These are phyloP conservation scores for Platanista minor DNA, from an alignment of 2,113 vertebrate species.

Conservation along the genomic window DNA sequence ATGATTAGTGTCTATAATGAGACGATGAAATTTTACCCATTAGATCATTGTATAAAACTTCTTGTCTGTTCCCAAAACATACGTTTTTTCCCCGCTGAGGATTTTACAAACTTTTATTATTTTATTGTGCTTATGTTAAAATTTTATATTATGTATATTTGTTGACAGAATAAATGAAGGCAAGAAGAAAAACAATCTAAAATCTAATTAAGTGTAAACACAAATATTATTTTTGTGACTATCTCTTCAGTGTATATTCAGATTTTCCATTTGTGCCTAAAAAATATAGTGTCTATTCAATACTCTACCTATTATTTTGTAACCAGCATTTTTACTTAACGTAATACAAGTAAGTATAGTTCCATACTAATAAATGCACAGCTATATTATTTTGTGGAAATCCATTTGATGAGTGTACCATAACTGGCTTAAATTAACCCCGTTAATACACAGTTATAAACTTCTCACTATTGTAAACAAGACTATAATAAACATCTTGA, in stretches of 20 bases:
- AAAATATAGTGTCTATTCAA: background rate
- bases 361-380: background rate
- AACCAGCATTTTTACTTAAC: background rate
- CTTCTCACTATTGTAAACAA: background rate
- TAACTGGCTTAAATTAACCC: background rate
- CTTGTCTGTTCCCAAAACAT: background rate
- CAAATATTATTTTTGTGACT: background rate
- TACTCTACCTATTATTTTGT: background rate
- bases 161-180: background rate
- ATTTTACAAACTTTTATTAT: background rate
- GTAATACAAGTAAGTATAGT: background rate
- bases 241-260: background rate
- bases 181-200: background rate
- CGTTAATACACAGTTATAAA: background rate
- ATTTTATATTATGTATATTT: background rate
- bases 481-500: background rate
- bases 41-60: background rate
- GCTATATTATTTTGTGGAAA: background rate
- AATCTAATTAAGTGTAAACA: background rate
- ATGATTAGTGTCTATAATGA: background rate
- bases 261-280: background rate
- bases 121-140: background rate
- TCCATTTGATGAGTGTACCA: background rate
- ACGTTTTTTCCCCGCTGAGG: background rate
- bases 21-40: background rate